phyloP scores from a whole-genome alignment of 2,797 vertebrate genomes.

The Chaunax sp. region DNA sequence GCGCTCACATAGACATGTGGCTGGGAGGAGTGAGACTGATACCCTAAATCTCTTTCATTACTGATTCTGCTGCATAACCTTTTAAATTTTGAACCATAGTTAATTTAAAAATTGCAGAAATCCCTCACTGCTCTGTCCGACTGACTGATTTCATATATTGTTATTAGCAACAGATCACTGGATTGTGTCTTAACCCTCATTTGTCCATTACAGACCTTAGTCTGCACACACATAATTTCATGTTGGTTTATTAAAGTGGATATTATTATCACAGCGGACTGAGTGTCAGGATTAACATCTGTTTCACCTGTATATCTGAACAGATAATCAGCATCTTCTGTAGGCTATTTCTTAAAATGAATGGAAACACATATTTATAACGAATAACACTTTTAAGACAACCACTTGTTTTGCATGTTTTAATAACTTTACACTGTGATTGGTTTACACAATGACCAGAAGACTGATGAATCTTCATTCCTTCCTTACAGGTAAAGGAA shows the following conservation, averaged over 20 bases:
- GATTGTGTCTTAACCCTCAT: not conserved
- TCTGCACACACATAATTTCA: too few relatives aligned
- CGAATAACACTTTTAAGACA: too few relatives aligned
- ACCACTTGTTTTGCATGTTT: not conserved
- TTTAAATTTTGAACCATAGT: too few relatives aligned
- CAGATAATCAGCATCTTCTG: too few relatives aligned
- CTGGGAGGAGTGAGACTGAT: too few relatives aligned
- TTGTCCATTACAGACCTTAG: not conserved
- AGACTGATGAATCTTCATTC: conserved; percentile 31
- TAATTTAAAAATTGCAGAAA: not conserved
- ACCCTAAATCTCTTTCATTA: too few relatives aligned
- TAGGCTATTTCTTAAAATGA: too few relatives aligned
- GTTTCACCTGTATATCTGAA: not conserved
- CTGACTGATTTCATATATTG: too few relatives aligned
- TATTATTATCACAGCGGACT: not conserved
- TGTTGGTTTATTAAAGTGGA: too few relatives aligned
- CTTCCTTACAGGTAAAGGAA: conserved; percentile 58
- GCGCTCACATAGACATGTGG: too few relatives aligned
- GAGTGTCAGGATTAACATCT: not conserved
- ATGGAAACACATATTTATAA: too few relatives aligned
- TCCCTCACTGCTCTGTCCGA: not conserved
- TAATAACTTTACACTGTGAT: not conserved
- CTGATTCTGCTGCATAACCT: too few relatives aligned
- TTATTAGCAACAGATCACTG: not conserved
- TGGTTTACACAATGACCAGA: not conserved